A percentile compares a stretch with the other conserved stretches of the same genome.
Conservation (phyloP, 1,140 invertebrate genomes). For the Medauroidea extradentata region DNA sequence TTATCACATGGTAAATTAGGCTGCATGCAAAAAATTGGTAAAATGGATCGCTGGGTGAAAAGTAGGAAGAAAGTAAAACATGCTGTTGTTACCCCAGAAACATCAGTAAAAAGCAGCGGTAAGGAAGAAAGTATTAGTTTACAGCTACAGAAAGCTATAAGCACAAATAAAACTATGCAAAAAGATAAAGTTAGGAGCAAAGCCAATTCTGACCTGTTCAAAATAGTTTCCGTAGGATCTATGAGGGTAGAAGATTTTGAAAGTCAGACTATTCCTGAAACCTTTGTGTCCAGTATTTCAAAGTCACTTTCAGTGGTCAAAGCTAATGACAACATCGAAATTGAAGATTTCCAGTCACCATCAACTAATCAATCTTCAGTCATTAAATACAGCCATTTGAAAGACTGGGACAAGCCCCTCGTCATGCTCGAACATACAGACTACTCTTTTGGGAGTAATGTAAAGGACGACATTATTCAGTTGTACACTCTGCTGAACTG, state of each 20-base stretch:
- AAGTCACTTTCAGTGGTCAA: no score
- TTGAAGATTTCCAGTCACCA: no score
- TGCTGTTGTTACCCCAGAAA: background rate
- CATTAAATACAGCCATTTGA: no score
- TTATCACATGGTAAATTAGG: background rate
- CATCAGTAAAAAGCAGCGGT: background rate
- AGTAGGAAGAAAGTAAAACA: background rate
- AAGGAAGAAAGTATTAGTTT: background rate
- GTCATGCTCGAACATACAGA: no score
- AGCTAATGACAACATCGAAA: no score
- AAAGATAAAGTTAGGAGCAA: background rate
- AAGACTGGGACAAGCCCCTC: no score
- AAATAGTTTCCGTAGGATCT: conserved; percentile 4
- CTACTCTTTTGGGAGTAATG: no score
- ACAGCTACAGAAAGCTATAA: background rate
- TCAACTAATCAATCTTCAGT: no score
- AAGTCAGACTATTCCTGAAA: background rate
- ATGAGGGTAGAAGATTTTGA: conserved; percentile 8
- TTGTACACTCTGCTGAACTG: no score
- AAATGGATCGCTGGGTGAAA: background rate
- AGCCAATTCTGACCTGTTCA: background rate
- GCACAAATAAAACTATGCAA: background rate
- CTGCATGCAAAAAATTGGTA: background rate
- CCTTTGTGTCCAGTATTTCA: background rate
- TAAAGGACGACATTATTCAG: no score